Percentiles rank a stretch among this genome's conserved stretches.
Evolutionary conservation across 2,113 vertebrate genomes (phyloP).

Genomic region (Puma concolor): DNA sequence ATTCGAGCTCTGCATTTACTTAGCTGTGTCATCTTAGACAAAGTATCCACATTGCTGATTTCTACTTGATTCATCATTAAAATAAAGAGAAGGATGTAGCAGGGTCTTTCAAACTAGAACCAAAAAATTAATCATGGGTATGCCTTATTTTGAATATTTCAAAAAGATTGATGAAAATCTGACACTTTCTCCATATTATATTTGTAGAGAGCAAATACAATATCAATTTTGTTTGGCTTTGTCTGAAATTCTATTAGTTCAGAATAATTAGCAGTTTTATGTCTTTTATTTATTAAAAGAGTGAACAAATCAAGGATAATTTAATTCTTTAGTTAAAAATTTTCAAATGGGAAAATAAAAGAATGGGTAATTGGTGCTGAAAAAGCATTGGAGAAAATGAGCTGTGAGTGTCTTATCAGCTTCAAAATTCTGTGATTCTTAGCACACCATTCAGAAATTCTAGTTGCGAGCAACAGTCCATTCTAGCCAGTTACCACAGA

Average conservation of each 20-base stretch:
- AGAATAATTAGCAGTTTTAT: constrained; percentile 18
- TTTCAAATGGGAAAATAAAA: constrained; percentile 36
- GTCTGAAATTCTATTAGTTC: not conserved
- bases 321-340: constrained; percentile 13
- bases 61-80: constrained; percentile 4
- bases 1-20: constrained; percentile 16
- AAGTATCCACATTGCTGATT: not conserved
- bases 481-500: not conserved
- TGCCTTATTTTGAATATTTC: constrained; percentile 55
- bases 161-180: not conserved
- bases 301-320: constrained; percentile 30
- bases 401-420: not conserved
- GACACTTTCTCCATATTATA: constrained; percentile 26
- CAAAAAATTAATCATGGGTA: not conserved
- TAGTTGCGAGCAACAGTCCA: not conserved
- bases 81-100: not conserved
- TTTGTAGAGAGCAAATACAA: constrained; percentile 31
- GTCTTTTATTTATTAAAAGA: constrained; percentile 31
- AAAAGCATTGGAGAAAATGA: constrained; percentile 1
- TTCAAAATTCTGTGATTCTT: constrained; percentile 48
- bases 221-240: constrained; percentile 6
- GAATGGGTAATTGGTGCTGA: not conserved
- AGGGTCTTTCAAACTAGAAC: constrained; percentile 34
- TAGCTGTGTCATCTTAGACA: not conserved
- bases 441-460: not conserved